Evolutionary conservation across 2,113 vertebrate genomes (phyloP), one percentile per base, ranked within the genome.

Genomic region (Puntigrus tetrazona): DNA sequence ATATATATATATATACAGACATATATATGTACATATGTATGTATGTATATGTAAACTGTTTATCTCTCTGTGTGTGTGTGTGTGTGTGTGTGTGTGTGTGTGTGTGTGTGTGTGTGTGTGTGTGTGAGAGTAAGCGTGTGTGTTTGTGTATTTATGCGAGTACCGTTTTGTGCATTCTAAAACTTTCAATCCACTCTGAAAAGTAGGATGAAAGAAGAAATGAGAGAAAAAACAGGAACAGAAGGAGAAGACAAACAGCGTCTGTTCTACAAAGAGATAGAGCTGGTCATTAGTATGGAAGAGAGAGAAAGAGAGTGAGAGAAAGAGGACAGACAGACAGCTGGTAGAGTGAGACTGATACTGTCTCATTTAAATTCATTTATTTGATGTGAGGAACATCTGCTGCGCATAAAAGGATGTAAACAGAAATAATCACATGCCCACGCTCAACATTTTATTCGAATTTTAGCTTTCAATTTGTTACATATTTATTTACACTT

Each of bases 231-330:
- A 72, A 22, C 61, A 34, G 27, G 20, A 47, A 69, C 16, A 55
- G 18, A 55, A 50, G 67, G 41, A 81, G 34, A 55, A 20, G 57
- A 52, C 86, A 86, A 86, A 90, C 89, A 84, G 86, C 88, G 91
- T 86, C 59, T 80, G 78, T 80, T 80, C 41, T 13, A 22, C 79
- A 86, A 87, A 85, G 31, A 57, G 72, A 29, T 43, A 79, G 83
- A 79, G 18, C 7, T 43, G 38, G 29, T 76, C 41, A 85, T 82
- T 5, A 16, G 67, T 43, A 84, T 79, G 81, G 34, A 22, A 27
- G 76, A 36, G 47, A 16, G 31, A 45, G 45, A 50, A 65, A 31
- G 38, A 38, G 59, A 13, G 20, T 13, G 55, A 25, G 47, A 34
- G 84, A 63, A 7, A 57, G 69, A 76, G 41, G 81, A 76, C 70